Evolutionary conservation across 2,888 invertebrate genomes (phyloP), one percentile per base, ranked within the genome.

Genomic region (Trachelus troglodyta): DNA sequence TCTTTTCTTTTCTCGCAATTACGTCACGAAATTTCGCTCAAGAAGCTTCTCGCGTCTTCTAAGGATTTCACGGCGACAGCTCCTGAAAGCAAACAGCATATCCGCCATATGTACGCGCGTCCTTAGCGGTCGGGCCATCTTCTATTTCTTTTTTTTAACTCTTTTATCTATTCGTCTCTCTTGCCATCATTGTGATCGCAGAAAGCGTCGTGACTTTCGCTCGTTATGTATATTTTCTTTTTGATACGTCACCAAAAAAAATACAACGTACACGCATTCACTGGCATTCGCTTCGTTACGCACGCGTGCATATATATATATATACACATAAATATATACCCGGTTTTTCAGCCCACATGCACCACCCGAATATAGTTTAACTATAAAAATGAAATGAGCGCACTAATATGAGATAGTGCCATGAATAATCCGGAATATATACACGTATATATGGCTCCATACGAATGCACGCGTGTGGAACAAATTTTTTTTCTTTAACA

Each of bases 41-140:
- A 82, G 85, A 82, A 84, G 83, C 83, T 84, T 86, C 85, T 84
- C 85, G 84, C 83, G 84, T 89, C 90, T 85, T 88, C 88, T 89
- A 91, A 90, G 89, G 88, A 90, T 90, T 91, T 91, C 91, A 91
- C 90, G 91, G 91, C 87, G 91, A 91, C 91, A 91, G 91, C 90
- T 91, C 91, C 91, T 91, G 91, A 90, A 91, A 91, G 84, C 90
- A 91, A 89, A 91, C 85, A 89, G 83, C 81, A 82, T 85, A 56
- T 86, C 85, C 87, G 88, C 86, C 86, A 56, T 89, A 86, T 90
- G 87, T 89, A 89, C 87, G 88, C 89, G 84, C 85, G 75, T 56
- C 23, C 56, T 56, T 56, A 56, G 56, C 56, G 56, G 23, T 56
- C 40, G 9, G 69, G 69, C n/a, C 23, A 69, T 56, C 15, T 69